Base-by-base conservation (phyloP, 2,113 vertebrate species). In the Austrofundulus limnaeus region DNA sequence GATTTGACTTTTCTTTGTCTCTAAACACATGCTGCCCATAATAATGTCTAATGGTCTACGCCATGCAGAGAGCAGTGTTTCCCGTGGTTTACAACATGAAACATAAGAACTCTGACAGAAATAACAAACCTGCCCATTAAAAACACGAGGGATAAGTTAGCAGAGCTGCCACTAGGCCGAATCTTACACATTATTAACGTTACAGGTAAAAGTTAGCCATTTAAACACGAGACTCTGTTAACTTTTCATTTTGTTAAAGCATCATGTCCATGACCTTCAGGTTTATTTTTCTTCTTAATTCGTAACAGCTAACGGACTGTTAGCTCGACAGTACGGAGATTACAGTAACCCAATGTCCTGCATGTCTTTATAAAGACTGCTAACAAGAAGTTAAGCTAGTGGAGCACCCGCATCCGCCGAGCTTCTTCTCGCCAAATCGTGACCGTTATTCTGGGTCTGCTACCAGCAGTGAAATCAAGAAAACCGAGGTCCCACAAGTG, bases 341-440 rank as follows among this genome's bases (percentile, higher is more conserved):
- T 1, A 5, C 20, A 38, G 17, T 51, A 17, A 43, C 24, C 1
- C 15, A 31, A 5, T 24, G 54, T 16, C 17, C 11, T 9, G 21
- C 37, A 19, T 1, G 8, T 14, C 37, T 55, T 42, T 66, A 39
- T 70, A 77, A 72, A 11, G 19, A 46, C 11, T 34, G 84, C 86
- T 87, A 87, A 81, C 65, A 15, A 77, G 43, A 87, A 87, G 74
- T 85, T 50, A 84, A 80, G 86, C 88, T 89, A 87, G 77, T 73
- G 64, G 52, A 16, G 10, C 50, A 23, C 58, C 2, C 48, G 58
- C 72, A 77, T 77, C 77, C 42, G 60, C 49, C 3, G 59, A 75
- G 6, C 25, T 11, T 3, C 13, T 11, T 38, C 70, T 2, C 59
- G 37, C 59, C 62, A 65, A 28, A 70, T 85, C 79, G 81, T 85